A percentile compares a stretch with the other conserved stretches of the same genome.
These are phyloP conservation scores for Andricus curvator DNA, from an alignment of 2,888 invertebrate genomes.

Conservation along the genomic window DNA sequence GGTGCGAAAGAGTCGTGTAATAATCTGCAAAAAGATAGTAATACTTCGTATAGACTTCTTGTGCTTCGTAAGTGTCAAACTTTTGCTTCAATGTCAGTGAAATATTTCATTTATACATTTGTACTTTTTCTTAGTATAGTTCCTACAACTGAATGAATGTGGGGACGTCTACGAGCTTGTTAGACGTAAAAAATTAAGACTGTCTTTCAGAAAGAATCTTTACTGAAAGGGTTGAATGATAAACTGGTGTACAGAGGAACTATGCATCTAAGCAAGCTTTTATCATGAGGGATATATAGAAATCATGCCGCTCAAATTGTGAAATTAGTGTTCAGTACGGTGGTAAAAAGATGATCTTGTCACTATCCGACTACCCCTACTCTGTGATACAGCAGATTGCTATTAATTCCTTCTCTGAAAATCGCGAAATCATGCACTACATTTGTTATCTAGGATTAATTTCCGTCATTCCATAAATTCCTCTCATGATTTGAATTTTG, in stretches of 20 bases:
- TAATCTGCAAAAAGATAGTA: not conserved
- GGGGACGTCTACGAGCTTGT: not conserved
- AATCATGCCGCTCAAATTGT: conserved; percentile 3
- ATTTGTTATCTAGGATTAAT: conserved; percentile 46
- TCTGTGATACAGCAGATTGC: conserved; percentile 18
- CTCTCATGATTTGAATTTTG: conserved; percentile 55
- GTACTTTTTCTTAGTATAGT: not conserved
- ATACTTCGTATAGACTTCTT: not conserved
- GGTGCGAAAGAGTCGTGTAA: not conserved
- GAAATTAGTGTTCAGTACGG: conserved; percentile 14
- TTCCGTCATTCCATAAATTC: conserved; percentile 61
- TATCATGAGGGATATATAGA: conserved; percentile 6
- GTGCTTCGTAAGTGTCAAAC: not conserved
- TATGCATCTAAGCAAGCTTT: conserved; percentile 20
- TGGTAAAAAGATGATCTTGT: conserved; percentile 15
- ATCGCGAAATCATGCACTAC: conserved; percentile 30
- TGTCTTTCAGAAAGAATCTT: conserved; percentile 20
- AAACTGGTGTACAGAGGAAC: conserved; percentile 27
- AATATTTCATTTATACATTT: conserved; percentile 3
- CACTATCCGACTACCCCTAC: conserved; percentile 39
- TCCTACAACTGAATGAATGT: not conserved
- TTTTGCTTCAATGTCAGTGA: conserved; percentile 7
- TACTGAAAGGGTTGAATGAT: conserved; percentile 30
- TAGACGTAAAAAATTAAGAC: not conserved
- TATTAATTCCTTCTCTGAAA: conserved; percentile 18